phyloP scores from a whole-genome alignment of 2,797 vertebrate species.

The Brotogeris chrysoptera region DNA sequence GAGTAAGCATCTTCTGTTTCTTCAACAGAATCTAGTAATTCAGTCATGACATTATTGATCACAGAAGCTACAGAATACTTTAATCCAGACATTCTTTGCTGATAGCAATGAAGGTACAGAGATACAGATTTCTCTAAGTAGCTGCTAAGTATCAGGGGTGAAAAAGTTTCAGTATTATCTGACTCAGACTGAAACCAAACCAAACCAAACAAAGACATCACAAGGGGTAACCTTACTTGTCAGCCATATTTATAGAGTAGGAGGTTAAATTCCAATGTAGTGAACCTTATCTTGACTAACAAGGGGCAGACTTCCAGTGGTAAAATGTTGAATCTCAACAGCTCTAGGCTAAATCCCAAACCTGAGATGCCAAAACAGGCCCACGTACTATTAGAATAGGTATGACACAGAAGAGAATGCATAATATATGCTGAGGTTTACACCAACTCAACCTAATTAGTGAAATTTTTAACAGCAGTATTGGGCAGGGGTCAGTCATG shows the following conservation, averaged over 20 bases:
- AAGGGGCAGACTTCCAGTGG: background rate
- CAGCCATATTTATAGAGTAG: background rate
- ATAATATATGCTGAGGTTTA: background rate
- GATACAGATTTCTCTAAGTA: background rate
- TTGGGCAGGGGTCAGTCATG: background rate
- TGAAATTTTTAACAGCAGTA: background rate
- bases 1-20: background rate
- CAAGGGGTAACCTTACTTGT: background rate
- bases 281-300: background rate
- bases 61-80: background rate
- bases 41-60: background rate
- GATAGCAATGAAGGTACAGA: background rate
- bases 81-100: background rate
- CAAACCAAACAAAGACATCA: background rate
- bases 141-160: background rate
- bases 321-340: background rate
- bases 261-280: background rate
- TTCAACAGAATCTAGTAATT: background rate
- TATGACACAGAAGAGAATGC: background rate
- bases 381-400: background rate
- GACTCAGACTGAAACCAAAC: slow-evolving; percentile 46
- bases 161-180: background rate
- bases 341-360: background rate
- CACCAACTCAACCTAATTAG: background rate
- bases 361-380: background rate